Conservation (phyloP, 2,888 invertebrate genomes). For the Melanargia galathea region DNA sequence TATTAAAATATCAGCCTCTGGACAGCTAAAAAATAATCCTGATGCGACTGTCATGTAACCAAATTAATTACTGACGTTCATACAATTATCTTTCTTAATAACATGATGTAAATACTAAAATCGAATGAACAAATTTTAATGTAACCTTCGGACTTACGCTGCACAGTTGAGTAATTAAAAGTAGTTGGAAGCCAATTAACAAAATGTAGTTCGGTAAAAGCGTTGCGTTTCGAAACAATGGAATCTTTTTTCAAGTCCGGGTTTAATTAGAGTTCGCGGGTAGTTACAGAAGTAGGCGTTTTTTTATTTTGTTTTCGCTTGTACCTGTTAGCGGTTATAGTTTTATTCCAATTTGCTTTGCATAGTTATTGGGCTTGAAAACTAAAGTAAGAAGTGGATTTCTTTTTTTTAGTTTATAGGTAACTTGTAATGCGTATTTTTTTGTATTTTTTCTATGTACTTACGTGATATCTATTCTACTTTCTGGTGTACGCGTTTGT, state of each 20-base stretch:
- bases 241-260: constrained; percentile 58
- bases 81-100: constrained; percentile 14
- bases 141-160: constrained; percentile 45
- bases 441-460: not conserved
- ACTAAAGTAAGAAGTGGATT: constrained; percentile 3
- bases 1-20: not conserved
- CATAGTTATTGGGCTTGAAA: constrained; percentile 17
- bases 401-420: constrained; percentile 3
- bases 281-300: constrained; percentile 34
- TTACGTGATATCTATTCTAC: too few relatives aligned
- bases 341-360: constrained; percentile 26
- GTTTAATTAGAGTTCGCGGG: constrained; percentile 71
- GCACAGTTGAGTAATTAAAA: constrained; percentile 65
- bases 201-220: constrained; percentile 66
- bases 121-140: constrained; percentile 38
- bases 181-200: constrained; percentile 73
- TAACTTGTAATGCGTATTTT: not conserved
- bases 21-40: not conserved
- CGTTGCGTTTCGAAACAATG: constrained; percentile 64
- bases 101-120: constrained; percentile 24
- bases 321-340: constrained; percentile 26
- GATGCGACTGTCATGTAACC: not conserved
- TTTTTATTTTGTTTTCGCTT: constrained; percentile 28
- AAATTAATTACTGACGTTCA: constrained; percentile 1
- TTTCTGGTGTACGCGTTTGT: not conserved